These are phyloP conservation scores for Herpailurus yagouaroundi DNA, from an alignment of 2,113 vertebrate genomes.

Conservation along the genomic window DNA sequence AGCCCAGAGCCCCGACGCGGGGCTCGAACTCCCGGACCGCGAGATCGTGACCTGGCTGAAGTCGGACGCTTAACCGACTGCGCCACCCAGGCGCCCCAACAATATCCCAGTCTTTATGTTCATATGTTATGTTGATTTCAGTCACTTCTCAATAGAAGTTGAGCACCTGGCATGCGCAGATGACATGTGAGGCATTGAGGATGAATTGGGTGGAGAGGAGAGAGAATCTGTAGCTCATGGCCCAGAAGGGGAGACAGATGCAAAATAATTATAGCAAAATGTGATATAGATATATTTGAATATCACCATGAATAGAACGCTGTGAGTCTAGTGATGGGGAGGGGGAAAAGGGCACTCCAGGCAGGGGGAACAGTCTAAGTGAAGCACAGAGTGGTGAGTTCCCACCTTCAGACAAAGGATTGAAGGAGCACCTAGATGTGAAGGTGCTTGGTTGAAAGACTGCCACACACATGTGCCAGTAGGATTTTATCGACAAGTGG, in stretches of 20 bases:
- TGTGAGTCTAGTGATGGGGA: not conserved
- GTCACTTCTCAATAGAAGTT: not conserved
- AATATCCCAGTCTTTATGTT: not conserved
- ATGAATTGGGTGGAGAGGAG: not conserved
- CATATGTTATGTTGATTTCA: not conserved
- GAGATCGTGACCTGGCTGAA: no score
- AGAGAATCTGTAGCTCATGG: not conserved
- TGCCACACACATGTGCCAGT: accelerated
- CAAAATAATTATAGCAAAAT: not conserved
- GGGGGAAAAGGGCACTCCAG: not conserved
- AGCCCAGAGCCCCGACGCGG: no score
- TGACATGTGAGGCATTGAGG: not conserved
- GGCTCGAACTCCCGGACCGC: no score
- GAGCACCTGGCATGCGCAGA: not conserved
- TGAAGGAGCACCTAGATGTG: no score
- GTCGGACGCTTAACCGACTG: no score
- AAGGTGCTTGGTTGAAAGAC: not conserved
- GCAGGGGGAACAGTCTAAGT: not conserved
- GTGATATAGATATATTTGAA: not conserved
- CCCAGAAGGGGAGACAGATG: not conserved
- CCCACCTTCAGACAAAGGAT: not conserved
- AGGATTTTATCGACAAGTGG: not conserved
- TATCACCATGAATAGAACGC: not conserved
- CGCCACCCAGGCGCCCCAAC: no score
- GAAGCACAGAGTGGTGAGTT: not conserved